Evolutionary conservation across 2,113 vertebrate species (phyloP), one percentile per base, ranked within the genome.

Genomic region (Lonchura striata): DNA sequence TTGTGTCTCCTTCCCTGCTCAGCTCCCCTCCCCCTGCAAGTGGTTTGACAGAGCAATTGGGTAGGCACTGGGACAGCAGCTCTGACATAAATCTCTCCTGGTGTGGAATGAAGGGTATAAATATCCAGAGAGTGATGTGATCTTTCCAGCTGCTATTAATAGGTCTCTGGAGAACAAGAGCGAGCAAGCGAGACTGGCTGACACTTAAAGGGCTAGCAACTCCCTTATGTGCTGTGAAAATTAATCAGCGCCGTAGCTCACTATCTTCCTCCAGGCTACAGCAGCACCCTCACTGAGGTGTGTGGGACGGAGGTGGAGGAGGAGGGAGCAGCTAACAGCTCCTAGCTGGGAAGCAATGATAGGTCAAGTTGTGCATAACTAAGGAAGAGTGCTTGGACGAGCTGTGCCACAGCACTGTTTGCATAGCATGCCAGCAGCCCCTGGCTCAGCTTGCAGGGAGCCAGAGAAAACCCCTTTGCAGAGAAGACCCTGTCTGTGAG

Each of bases 111-210:
- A 98, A 97, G 96, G 97, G 98, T 98, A 98, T 97, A 97, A 97
- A 97, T 97, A 97, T 97, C 96, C 94, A 93, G 69, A 91, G 92
- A 97, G 97, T 98, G 98, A 98, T 98, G 98, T 98, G 98, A 98
- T 98, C 98, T 98, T 98, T 98, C 98, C 98, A 98, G 98, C 97
- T 97, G 98, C 98, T 98, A 98, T 98, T 98, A 98, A 98, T 98
- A 98, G 98, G 98, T 97, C 98, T 97, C 98, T 90, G 89, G 98
- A 98, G 98, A 98, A 96, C 95, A 94, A 90, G 96, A 97, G 96
- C 50, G 54, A 89, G 96, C 39, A 80, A 96, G 97, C 56, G 89
- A 95, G 97, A 86, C 94, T 76, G 97, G 97, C 97, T 97, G 97
- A 96, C 96, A 96, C 97, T 98, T 98, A 98, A 98, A 98, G 98